Base-by-base conservation (phyloP, 2,797 vertebrate species). In the Smutsia gigantea region DNA sequence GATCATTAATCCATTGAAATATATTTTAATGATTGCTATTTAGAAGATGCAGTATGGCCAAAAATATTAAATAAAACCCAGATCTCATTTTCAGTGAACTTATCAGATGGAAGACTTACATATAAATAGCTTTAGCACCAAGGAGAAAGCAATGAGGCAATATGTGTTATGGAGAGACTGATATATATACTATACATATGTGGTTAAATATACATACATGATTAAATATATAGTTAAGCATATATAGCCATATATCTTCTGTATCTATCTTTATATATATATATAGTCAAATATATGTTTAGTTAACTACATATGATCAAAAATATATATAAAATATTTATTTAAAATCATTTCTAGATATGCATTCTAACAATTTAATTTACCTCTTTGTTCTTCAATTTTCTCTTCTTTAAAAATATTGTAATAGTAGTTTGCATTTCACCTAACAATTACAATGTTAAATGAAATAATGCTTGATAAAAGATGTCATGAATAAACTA, bases 291-390 rank as follows among this genome's bases (percentile, higher is more conserved):
- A 42, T 88, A 57, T n/a, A 68, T 34, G 55, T 34, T 37, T 85
- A 12, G 29, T 77, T 63, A 77, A 75, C 64, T 37, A 69, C 12
- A 71, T 79, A 25, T 63, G 18, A 37, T 51, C 49, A 77, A 61
- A 46, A 87, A 61, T 39, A 68, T 27, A 84, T 74, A 17, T 66
- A 27, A 37, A 2, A 66, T 25, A 55, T 0, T 14, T 19, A 46
- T 79, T 91, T 85, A 31, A 95, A 95, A 89, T 89, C 51, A 77
- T 72, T 93, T 2, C 46, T 94, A 46, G 12, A 61, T 87, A 90
- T 74, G 9, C 75, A 66, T 97, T 90, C 11, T 39, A 81, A 57
- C 63, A 95, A 34, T 51, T 89, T 66, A 51, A 77, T 42, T 63
- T 7, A 74, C 34, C 21, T 57, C 21, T 68, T 75, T 81, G 37